Evolutionary conservation across 2,113 vertebrate genomes (phyloP).

Genomic region (Cyprinus carpio): DNA sequence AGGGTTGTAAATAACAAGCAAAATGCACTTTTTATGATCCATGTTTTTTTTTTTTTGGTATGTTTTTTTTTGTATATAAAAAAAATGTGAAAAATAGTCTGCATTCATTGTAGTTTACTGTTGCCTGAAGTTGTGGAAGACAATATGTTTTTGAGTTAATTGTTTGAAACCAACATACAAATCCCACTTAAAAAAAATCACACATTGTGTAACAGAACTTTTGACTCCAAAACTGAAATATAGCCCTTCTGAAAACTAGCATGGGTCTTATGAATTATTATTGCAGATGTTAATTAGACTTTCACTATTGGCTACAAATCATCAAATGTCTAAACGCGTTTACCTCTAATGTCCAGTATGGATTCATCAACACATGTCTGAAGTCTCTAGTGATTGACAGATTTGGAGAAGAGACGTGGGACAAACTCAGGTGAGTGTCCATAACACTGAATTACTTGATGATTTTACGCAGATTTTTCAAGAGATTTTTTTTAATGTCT

Average conservation of each 20-base stretch:
- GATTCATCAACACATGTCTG: conserved; percentile 78
- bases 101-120: no score
- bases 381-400: conserved; percentile 77
- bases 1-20: background rate
- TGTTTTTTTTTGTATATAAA: background rate
- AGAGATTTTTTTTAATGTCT: no score
- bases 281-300: background rate
- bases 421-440: conserved; percentile 75
- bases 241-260: background rate
- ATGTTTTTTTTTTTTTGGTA: background rate
- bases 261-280: background rate
- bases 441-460: background rate
- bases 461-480: background rate
- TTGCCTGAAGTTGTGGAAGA: no score
- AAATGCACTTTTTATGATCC: background rate
- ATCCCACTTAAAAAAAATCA: background rate
- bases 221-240: background rate
- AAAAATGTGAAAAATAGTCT: background rate
- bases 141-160: background rate
- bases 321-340: background rate
- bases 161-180: background rate
- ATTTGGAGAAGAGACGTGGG: conserved; percentile 79
- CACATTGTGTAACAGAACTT: background rate
- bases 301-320: background rate
- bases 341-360: conserved; percentile 70